Base-by-base conservation (phyloP, 1,140 invertebrate genomes). In the Pogonomyrmex barbatus region DNA sequence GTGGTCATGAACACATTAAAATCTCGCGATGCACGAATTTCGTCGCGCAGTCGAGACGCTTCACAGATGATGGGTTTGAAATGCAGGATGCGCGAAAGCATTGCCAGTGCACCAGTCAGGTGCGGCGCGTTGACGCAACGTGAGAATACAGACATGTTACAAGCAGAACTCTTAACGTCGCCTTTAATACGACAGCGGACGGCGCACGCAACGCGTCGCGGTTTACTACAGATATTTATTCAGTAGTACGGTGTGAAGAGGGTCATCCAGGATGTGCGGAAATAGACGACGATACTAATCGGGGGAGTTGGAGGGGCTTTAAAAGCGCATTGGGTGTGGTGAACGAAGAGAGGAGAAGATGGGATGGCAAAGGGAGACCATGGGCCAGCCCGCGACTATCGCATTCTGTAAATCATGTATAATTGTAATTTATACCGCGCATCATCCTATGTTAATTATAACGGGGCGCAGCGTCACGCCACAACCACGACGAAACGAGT, bases 391-490 rank as follows among this genome's bases (percentile, higher is more conserved):
- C 60, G 67, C 73, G 63, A 62, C 82, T 87, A 90, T 90, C 73
- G 77, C 77, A 50, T 71, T 58, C 62, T 87, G 89, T 92, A 92
- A 93, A 92, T 92, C 91, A 92, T 89, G 83, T 87, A 84, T 88
- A 92, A 92, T 92, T 92, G 91, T 92, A 91, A 93, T 90, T 93
- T 93, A 92, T 88, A 89, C 75, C 65, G 76, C 88, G 58, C 91
- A 90, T 91, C 90, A 88, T 92, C 88, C 87, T 90, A 91, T 91
- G 91, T 91, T 92, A 92, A 93, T 92, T 92, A 91, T 88, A 90
- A 91, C 89, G 56, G 77, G 87, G 85, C 67, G 56, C 54, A 50
- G 71, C 81, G 81, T 76, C 79, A 54, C 60, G 68, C 65, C 67
- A 14, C 79, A 60, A 10, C 82, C 75, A 39, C 52, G 65, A 67